Evolutionary conservation across 2,113 vertebrate species (phyloP), one percentile per base, ranked within the genome.

Genomic region (Vulpes ferrilata): DNA sequence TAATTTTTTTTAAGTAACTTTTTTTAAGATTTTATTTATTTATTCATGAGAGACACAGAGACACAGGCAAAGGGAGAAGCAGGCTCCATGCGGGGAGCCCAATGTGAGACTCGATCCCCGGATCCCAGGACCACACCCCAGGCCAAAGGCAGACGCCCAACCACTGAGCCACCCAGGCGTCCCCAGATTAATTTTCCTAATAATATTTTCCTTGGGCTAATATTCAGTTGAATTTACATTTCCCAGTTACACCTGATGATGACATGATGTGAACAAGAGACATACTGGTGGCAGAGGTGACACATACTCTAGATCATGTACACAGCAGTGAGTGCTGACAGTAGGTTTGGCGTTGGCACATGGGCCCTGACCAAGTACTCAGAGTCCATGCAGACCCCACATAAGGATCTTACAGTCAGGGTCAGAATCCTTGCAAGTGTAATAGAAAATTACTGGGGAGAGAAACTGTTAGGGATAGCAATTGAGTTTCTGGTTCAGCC

Each of bases 141-240:
- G 43, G 43, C 43, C 43, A 43, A 43, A 43, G 43, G 43, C 6
- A 43, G 43, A 7, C 43, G 5, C 43, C 43, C 43, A 43, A 43
- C 43, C 43, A 43, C 43, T 43, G 43, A 43, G 43, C 43, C 43
- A 43, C 43, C 43, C 43, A 43, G 43, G 43, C 43, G 43, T 43
- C 43, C 43, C 43, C 48, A 74, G 38, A 59, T 86, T 95, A 7
- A 48, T 65, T 89, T 94, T 90, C 53, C 92, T 90, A 82, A 89
- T 83, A 79, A 62, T 43, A 55, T 74, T 67, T 93, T 60, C 5
- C n/a, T n/a, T 57, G 69, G 43, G 35, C 53, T 90, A 59, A 88
- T 76, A 73, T 38, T 64, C 55, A 64, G 15, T 71, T 89, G 59
- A 83, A 57, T 71, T 81, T 76, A 35, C 32, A 89, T 51, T 92